Evolutionary conservation across 2,797 vertebrate genomes (phyloP).

Genomic region (Nasua narica): DNA sequence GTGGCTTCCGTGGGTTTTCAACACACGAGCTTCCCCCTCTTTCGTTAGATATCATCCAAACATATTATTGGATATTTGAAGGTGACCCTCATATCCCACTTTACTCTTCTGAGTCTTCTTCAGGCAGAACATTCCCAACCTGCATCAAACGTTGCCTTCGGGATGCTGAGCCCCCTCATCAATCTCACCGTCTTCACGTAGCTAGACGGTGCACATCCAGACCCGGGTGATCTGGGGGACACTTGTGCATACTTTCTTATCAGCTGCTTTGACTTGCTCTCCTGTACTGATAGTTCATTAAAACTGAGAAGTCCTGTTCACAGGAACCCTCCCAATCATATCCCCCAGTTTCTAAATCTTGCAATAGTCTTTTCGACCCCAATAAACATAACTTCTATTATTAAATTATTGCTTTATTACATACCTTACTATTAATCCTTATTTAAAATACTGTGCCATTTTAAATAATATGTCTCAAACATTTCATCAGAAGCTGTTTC

Average conservation of each 20-base stretch:
- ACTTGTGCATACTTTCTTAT: background rate
- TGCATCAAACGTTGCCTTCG: background rate
- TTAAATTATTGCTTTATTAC: background rate
- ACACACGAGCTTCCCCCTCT: background rate
- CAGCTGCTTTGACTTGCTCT: background rate
- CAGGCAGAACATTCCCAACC: background rate
- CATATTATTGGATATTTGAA: background rate
- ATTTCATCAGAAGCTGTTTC: background rate
- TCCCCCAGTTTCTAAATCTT: background rate
- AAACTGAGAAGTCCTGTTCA: background rate
- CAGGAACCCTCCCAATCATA: background rate
- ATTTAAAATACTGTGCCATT: background rate
- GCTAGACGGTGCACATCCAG: background rate
- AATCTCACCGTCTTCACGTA: too few relatives aligned
- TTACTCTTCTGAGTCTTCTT: background rate
- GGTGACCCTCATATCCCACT: background rate
- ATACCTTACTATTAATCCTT: background rate
- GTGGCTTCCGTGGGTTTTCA: background rate
- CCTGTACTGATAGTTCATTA: background rate
- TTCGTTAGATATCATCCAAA: background rate
- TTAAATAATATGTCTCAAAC: background rate
- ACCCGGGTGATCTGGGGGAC: background rate
- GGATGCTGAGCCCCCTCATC: background rate
- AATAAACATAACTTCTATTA: background rate
- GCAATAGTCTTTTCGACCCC: background rate